Conservation (phyloP, 1,140 invertebrate genomes). For the Brachionus manjavacas region DNA sequence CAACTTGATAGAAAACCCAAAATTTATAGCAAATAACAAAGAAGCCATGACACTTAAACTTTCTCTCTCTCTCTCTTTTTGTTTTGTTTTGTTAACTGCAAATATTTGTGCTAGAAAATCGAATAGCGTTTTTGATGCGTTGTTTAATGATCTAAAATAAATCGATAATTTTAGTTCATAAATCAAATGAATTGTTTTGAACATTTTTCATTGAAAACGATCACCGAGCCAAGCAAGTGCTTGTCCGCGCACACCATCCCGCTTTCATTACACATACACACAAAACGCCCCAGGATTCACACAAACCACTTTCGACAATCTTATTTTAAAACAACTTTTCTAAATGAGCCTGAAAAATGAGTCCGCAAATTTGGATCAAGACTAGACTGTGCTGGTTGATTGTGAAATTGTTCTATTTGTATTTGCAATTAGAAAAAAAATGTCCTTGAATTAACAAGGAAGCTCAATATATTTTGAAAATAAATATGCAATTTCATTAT, state of each 20-base stretch:
- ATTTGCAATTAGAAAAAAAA: too few species aligned
- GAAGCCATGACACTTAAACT: constrained; percentile 1
- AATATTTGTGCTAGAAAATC: neutral
- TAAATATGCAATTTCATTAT: neutral
- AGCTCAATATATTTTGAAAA: neutral
- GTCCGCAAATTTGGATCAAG: neutral
- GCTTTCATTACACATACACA: neutral
- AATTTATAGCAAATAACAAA: neutral
- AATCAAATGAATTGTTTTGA: neutral
- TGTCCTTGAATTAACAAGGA: neutral
- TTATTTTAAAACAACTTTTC: neutral
- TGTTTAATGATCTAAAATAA: neutral
- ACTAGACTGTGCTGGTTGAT: neutral
- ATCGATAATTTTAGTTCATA: neutral
- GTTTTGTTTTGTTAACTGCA: neutral
- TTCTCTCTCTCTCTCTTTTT: neutral
- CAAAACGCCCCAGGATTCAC: neutral
- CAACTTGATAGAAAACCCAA: neutral
- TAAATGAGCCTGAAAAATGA: neutral
- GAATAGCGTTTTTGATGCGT: neutral
- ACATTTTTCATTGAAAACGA: neutral
- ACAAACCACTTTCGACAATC: neutral
- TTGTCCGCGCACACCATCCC: neutral
- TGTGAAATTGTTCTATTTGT: too few species aligned
- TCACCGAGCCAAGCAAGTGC: neutral